phyloP scores from a whole-genome alignment of 2,888 invertebrate species.

The Coelopa pilipes region DNA sequence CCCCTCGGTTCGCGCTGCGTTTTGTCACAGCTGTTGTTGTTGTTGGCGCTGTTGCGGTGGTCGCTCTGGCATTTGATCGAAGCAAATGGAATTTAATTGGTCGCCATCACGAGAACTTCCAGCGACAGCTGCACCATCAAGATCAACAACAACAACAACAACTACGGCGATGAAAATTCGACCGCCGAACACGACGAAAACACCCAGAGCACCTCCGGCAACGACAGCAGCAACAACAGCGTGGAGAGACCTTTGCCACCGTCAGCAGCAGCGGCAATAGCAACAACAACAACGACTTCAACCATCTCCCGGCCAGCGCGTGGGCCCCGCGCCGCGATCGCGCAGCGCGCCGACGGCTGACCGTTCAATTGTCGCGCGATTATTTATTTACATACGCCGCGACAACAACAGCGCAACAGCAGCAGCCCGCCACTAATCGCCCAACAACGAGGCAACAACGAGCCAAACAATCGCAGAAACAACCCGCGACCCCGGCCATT shows the following conservation, averaged over 20 bases:
- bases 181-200: no score
- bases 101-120: background rate
- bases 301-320: no score
- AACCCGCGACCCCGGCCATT: background rate
- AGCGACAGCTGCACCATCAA: background rate
- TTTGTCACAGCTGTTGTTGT: no score
- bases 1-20: no score
- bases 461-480: background rate
- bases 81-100: constrained; percentile 24
- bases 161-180: no score
- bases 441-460: background rate
- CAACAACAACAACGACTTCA: no score
- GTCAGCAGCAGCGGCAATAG: no score
- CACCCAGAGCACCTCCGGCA: background rate
- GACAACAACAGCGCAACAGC: background rate
- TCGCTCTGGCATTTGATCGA: background rate
- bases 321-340: no score
- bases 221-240: no score
- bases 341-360: background rate
- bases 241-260: no score
- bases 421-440: constrained; percentile 1
- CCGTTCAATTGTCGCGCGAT: constrained; percentile 18
- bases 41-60: no score
- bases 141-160: no score
- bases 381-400: background rate